Percentiles rank a stretch among this genome's conserved stretches.
Conservation (phyloP, 2,888 invertebrate species). For the Periphyllus acericola region DNA sequence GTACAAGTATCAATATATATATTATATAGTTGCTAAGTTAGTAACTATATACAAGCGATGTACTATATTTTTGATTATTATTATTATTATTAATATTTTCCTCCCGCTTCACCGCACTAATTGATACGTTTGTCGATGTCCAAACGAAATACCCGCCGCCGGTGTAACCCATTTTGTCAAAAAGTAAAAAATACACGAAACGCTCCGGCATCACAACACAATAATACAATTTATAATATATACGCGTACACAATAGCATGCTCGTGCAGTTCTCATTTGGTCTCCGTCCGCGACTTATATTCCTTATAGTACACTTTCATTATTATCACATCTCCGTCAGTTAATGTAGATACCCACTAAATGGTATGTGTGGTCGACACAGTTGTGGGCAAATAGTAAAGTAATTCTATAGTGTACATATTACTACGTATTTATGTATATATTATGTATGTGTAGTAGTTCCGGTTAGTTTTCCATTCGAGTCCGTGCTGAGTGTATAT, state of each 20-base stretch:
- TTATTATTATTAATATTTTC: not conserved
- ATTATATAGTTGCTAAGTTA: too few species aligned
- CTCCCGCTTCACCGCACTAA: not conserved
- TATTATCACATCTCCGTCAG: not conserved
- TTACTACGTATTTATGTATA: not conserved
- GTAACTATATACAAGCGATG: not conserved
- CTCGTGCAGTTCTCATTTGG: not conserved
- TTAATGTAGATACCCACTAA: not conserved
- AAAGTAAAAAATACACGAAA: not conserved
- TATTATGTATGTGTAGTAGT: not conserved
- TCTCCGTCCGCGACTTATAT: not conserved
- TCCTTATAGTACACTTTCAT: not conserved
- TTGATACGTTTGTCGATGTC: constrained; percentile 2
- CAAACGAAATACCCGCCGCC: not conserved
- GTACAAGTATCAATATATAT: not conserved
- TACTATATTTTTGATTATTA: not conserved
- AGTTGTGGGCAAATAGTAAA: not conserved
- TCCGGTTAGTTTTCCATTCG: not conserved
- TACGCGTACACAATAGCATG: not conserved
- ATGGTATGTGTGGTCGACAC: not conserved
- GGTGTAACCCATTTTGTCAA: not conserved
- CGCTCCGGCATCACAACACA: not conserved
- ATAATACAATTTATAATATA: not conserved
- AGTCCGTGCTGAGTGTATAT: not conserved
- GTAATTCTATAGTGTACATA: not conserved